phyloP scores from a whole-genome alignment of 2,113 vertebrate genomes.

The Ictalurus furcatus region DNA sequence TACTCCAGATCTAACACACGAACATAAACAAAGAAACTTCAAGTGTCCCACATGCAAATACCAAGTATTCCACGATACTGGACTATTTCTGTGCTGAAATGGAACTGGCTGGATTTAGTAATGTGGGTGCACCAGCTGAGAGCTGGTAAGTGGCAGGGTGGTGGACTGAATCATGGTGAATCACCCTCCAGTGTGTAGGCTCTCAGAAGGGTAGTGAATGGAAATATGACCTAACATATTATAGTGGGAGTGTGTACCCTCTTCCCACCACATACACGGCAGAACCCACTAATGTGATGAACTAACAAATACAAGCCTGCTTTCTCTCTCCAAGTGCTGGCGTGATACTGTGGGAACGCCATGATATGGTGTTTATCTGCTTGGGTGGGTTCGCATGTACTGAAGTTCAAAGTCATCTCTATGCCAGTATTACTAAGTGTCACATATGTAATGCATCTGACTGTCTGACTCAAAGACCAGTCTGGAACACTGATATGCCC shows the following conservation, averaged over 20 bases:
- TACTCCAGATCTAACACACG: not conserved
- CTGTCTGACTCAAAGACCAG: slow-evolving; percentile 48
- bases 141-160: slow-evolving; percentile 33
- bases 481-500: slow-evolving; percentile 40
- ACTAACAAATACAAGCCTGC: slow-evolving; percentile 21
- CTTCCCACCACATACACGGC: slow-evolving; percentile 2
- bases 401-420: slow-evolving; percentile 19
- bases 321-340: not conserved
- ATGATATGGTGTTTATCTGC: slow-evolving; percentile 1
- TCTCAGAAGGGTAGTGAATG: slow-evolving; percentile 29
- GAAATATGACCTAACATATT: slow-evolving; percentile 31
- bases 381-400: slow-evolving; percentile 8
- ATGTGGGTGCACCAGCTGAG: slow-evolving; percentile 27
- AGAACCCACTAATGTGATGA: not conserved
- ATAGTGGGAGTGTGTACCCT: slow-evolving; percentile 24
- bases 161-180: slow-evolving; percentile 49
- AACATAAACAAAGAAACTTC: slow-evolving; percentile 5
- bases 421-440: slow-evolving; percentile 49
- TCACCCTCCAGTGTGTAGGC: slow-evolving; percentile 36
- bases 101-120: slow-evolving; percentile 27
- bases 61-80: not conserved
- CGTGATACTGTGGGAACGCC: not conserved
- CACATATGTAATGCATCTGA: slow-evolving; percentile 47
- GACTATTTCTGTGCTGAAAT: slow-evolving; percentile 17
- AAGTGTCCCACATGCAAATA: not conserved